Base-by-base conservation (phyloP, 53 echinoderm and acorn worm genomes). In the Paracentrotus lividus region DNA sequence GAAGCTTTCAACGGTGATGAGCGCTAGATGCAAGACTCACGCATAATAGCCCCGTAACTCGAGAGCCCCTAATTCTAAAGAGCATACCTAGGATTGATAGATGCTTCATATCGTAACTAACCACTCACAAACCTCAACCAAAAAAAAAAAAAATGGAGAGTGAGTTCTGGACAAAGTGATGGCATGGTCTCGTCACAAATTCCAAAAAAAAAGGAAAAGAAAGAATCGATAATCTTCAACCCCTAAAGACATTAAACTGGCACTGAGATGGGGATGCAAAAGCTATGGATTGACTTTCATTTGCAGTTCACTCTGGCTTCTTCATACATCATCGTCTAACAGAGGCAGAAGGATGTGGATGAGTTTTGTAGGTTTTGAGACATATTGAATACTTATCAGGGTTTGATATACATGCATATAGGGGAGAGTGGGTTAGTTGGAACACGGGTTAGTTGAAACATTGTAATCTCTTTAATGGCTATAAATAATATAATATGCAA, bases 51-150 rank as follows among this genome's bases (percentile, higher is more conserved):
- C n/a, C 8, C 16, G 81, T 81, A 81, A 81, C 26, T 27, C 47
- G 81, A 81, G 81, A 81, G 81, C 26, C 26, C 8, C 81, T 81
- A 81, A 81, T 81, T 81, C 81, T 81, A 49, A 81, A 81, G 81
- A 81, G 81, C 47, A 81, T 26, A 47, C 44, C n/a, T 10, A 2
- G 47, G 81, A 81, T 81, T 81, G 27, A 7, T 45, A 23, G 45
- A 45, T 20, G 42, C n/a, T 81, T 81, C 81, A 26, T n/a, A 47
- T 47, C n/a, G 81, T 81, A 81, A 81, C 8, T n/a, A 81, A 81
- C 81, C 81, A 47, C 81, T 45, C 47, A 81, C 44, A 81, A 81
- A 26, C 47, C 47, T 47, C 8, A 47, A 47, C 81, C n/a, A 3
- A 40, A 3, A 76, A 42, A 45, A 49, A 42, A 42, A 77, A 29